Evolutionary conservation across 2,888 invertebrate genomes (phyloP).

Genomic region (Ormia ochracea): DNA sequence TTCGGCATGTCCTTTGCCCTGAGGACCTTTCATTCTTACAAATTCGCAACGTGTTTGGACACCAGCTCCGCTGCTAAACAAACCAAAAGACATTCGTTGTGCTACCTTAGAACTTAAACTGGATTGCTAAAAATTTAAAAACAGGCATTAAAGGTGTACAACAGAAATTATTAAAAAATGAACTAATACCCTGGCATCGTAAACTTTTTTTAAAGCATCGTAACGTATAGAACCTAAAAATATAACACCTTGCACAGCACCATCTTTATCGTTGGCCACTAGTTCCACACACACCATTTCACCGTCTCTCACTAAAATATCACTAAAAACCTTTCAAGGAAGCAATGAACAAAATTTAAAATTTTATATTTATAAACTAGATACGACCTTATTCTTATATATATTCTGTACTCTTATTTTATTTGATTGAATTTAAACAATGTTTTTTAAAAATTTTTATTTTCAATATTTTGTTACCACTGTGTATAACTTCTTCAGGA

Average conservation of each 20-base stretch:
- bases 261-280: slow-evolving; percentile 92
- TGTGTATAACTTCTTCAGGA: too few species aligned
- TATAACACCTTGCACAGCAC: slow-evolving; percentile 92
- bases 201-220: slow-evolving; percentile 97
- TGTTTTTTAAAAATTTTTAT: too few species aligned
- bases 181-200: slow-evolving; percentile 88
- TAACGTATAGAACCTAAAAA: slow-evolving; percentile 98
- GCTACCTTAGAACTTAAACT: slow-evolving; percentile 96
- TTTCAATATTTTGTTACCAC: too few species aligned
- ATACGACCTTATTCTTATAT: too few species aligned
- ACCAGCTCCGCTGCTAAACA: slow-evolving; percentile 85
- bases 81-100: slow-evolving; percentile 95
- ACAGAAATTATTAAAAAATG: background rate
- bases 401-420: too few species aligned
- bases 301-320: slow-evolving; percentile 97
- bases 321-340: slow-evolving; percentile 93
- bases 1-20: slow-evolving; percentile 97
- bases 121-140: slow-evolving; percentile 81
- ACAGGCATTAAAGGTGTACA: background rate
- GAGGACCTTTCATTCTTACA: slow-evolving; percentile 98
- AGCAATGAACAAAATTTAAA: background rate
- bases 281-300: slow-evolving; percentile 99
- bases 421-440: too few species aligned
- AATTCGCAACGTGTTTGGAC: slow-evolving; percentile 93
- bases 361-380: too few species aligned